A percentile compares a stretch with the other conserved stretches of the same genome.
These are phyloP conservation scores for Polyommatus icarus DNA, from an alignment of 2,888 invertebrate genomes.

Conservation along the genomic window DNA sequence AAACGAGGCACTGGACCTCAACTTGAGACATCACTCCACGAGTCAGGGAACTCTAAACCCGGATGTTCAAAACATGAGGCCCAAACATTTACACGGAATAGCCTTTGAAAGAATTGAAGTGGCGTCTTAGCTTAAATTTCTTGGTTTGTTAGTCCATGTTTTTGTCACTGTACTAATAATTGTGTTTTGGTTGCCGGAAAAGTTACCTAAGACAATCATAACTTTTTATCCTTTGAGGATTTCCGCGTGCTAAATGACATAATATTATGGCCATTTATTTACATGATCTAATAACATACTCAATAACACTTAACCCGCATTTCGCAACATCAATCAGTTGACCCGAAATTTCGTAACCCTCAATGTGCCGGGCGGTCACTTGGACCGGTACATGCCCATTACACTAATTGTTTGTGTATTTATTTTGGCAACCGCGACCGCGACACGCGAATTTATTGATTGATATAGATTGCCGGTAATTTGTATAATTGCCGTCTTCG, in stretches of 20 bases:
- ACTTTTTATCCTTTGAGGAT: background rate
- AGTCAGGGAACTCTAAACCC: background rate
- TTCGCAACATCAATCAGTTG: constrained; percentile 1
- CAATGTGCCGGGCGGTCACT: background rate
- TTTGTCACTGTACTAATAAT: background rate
- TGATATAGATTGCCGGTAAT: background rate
- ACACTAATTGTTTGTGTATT: background rate
- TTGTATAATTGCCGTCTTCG: background rate
- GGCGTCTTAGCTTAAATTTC: background rate
- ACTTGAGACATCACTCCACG: constrained; percentile 10
- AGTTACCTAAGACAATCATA: background rate
- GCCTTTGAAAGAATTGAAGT: background rate
- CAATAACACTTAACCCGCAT: constrained; percentile 6
- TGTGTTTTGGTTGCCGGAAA: background rate
- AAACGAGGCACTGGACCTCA: constrained; percentile 3
- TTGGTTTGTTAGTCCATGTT: background rate
- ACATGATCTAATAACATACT: background rate
- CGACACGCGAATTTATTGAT: background rate
- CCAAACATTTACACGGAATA: background rate
- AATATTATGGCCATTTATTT: background rate
- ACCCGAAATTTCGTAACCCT: background rate
- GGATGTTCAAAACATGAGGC: background rate
- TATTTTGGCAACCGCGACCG: constrained; percentile 11
- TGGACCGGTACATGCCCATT: background rate
- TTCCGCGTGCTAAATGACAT: background rate